Conservation (phyloP, 2,888 invertebrate genomes). For the Scaptomyza caliginosa region DNA sequence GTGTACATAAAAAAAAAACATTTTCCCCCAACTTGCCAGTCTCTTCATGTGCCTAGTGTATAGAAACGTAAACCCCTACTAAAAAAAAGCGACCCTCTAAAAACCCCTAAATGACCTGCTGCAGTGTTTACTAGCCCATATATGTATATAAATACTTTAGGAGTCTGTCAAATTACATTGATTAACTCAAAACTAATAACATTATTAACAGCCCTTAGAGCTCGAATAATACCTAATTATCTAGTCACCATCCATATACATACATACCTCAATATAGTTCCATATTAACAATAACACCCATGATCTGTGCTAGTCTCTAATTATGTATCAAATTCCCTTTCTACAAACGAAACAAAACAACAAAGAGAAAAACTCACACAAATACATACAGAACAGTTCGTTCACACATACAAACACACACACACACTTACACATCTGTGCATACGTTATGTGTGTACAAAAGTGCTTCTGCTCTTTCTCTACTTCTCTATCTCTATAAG, state of each 20-base stretch:
- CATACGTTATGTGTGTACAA: not conserved
- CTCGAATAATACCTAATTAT: constrained; percentile 7
- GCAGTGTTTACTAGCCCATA: constrained; percentile 30
- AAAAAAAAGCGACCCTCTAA: constrained; percentile 2
- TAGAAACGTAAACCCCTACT: not conserved
- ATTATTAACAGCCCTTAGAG: constrained; percentile 40
- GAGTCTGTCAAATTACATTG: constrained; percentile 9
- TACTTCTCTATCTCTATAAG: not conserved
- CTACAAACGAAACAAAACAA: constrained; percentile 5
- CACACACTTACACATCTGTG: constrained; percentile 4
- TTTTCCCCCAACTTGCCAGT: constrained; percentile 7
- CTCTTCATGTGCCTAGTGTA: constrained; percentile 14
- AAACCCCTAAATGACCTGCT: not conserved
- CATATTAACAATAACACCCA: not conserved
- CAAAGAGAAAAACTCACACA: constrained; percentile 20
- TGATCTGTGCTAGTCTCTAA: constrained; percentile 6
- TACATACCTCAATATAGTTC: constrained; percentile 15
- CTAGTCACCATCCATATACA: constrained; percentile 31
- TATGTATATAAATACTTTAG: constrained; percentile 8
- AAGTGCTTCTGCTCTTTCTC: not conserved
- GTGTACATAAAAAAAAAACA: not conserved
- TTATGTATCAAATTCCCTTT: not conserved
- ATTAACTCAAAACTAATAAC: constrained; percentile 21
- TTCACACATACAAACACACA: constrained; percentile 9
- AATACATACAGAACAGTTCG: constrained; percentile 18